Percentiles rank a stretch among this genome's conserved stretches.
phyloP scores from a whole-genome alignment of 1,140 invertebrate genomes.

The Stegodyphus dumicola region DNA sequence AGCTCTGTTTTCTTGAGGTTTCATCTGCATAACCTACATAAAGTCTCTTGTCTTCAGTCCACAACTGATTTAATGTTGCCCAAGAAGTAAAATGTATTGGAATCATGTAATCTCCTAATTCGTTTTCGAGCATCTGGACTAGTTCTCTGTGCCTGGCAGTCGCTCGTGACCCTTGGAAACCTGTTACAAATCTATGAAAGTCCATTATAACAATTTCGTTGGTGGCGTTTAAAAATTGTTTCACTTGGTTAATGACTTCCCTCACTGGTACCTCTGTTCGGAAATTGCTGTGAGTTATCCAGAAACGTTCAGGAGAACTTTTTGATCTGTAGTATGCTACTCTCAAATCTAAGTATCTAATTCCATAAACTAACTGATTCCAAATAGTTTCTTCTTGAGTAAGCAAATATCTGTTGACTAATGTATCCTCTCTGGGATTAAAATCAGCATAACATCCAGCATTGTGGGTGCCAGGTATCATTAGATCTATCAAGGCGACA shows the following conservation, averaged over 20 bases:
- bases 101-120: constrained; percentile 70
- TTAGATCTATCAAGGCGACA: constrained; percentile 72
- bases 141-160: constrained; percentile 70
- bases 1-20: background rate
- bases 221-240: constrained; percentile 68
- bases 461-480: constrained; percentile 79
- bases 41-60: constrained; percentile 70
- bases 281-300: constrained; percentile 67
- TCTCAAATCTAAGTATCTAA: constrained; percentile 65
- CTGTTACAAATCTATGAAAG: constrained; percentile 74
- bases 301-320: constrained; percentile 61
- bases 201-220: constrained; percentile 76
- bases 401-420: constrained; percentile 68
- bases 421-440: constrained; percentile 70
- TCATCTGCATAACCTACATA: constrained; percentile 72
- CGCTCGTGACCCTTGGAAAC: constrained; percentile 16
- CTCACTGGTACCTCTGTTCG: constrained; percentile 61
- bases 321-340: constrained; percentile 53
- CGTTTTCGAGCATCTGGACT: constrained; percentile 69
- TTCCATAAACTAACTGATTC: constrained; percentile 65
- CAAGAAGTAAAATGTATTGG: constrained; percentile 65
- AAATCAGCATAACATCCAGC: constrained; percentile 74
- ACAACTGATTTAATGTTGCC: constrained; percentile 70
- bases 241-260: constrained; percentile 62
- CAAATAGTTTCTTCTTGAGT: constrained; percentile 65